A percentile compares a stretch with the other conserved stretches of the same genome.
Conservation (phyloP, 1,140 invertebrate species). For the Cataglyphis hispanica region DNA sequence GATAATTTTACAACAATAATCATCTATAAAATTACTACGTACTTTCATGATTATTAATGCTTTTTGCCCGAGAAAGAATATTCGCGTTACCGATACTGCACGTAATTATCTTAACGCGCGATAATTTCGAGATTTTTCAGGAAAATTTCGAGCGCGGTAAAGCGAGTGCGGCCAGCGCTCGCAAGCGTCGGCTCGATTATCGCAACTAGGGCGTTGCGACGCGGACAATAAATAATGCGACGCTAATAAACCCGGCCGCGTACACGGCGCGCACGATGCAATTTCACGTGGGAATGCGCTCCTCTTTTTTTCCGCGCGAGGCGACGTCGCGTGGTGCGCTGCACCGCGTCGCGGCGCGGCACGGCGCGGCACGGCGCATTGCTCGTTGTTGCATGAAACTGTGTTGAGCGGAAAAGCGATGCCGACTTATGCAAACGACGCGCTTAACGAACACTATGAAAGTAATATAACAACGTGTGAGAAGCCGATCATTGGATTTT, state of each 20-base stretch:
- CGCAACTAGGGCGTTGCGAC: constrained; percentile 61
- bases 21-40: not conserved
- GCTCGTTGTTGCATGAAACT: constrained; percentile 57
- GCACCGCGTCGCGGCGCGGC: not conserved
- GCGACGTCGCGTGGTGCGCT: constrained; percentile 16
- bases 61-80: not conserved
- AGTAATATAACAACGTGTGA: constrained; percentile 38
- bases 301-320: constrained; percentile 58
- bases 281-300: constrained; percentile 62
- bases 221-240: constrained; percentile 63
- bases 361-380: constrained; percentile 42
- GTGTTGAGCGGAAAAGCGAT: constrained; percentile 63
- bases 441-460: constrained; percentile 52
- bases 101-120: constrained; percentile 41
- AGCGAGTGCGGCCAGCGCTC: not conserved
- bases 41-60: constrained; percentile 2
- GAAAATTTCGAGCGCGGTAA: constrained; percentile 37
- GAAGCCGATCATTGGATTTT: constrained; percentile 59
- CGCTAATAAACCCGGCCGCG: constrained; percentile 60
- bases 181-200: constrained; percentile 54
- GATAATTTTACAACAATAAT: constrained; percentile 16
- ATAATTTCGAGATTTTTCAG: constrained; percentile 48
- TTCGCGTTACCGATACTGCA: constrained; percentile 5
- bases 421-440: constrained; percentile 62
- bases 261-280: constrained; percentile 54